Conservation (phyloP, 2,113 vertebrate genomes). For the Bothrops jararaca region DNA sequence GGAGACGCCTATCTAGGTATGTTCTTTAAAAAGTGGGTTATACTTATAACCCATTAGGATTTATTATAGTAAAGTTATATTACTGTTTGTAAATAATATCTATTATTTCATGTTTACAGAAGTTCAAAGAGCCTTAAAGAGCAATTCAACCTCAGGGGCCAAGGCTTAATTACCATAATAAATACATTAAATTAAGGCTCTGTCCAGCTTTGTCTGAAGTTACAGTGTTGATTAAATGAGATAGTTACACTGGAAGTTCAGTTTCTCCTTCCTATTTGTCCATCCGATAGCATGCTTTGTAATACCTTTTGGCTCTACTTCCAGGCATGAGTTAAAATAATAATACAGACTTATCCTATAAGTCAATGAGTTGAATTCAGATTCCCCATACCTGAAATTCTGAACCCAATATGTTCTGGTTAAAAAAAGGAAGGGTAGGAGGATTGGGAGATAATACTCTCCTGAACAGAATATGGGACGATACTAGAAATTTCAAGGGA, state of each 20-base stretch:
- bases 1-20: conserved; percentile 93
- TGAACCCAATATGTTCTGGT: background rate
- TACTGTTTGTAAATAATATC: conserved; percentile 42
- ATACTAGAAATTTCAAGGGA: background rate
- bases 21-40: conserved; percentile 72
- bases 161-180: background rate
- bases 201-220: background rate
- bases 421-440: background rate
- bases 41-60: conserved; percentile 60
- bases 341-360: background rate
- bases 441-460: background rate
- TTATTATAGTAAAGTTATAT: conserved; percentile 21
- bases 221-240: conserved; percentile 22
- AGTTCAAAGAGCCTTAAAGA: background rate
- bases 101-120: conserved; percentile 40
- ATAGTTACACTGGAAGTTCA: background rate
- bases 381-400: background rate
- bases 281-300: background rate
- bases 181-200: background rate
- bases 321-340: conserved; percentile 2
- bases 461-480: background rate
- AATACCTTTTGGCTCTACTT: background rate
- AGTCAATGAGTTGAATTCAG: background rate
- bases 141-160: background rate
- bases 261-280: background rate